phyloP scores from a whole-genome alignment of 1,140 invertebrate species.

The Atta texana region DNA sequence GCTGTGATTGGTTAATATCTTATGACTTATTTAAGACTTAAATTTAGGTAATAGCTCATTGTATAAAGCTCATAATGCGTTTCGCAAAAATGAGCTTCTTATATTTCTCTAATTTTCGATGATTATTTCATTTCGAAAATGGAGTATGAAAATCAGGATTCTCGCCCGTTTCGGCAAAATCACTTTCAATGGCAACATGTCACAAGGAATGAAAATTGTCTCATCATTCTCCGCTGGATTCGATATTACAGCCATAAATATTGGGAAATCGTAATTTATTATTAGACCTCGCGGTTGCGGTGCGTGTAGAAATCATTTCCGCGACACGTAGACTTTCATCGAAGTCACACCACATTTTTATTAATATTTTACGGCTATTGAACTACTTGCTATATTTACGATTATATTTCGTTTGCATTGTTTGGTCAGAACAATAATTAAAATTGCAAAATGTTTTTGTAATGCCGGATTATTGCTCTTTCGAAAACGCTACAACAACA shows the following conservation, averaged over 20 bases:
- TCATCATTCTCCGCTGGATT: background rate
- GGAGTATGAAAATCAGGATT: background rate
- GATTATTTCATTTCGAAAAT: background rate
- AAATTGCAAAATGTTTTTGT: conserved; percentile 14
- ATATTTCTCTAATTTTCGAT: background rate
- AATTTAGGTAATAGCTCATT: too few relatives aligned
- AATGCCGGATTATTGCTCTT: background rate
- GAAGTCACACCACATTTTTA: background rate
- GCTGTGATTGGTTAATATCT: too few relatives aligned
- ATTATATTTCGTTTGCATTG: background rate
- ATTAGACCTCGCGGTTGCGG: background rate
- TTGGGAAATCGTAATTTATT: background rate
- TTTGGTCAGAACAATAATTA: conserved; percentile 1
- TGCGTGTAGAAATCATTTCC: background rate
- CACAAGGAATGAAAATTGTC: background rate
- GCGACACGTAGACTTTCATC: background rate
- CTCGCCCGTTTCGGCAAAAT: background rate
- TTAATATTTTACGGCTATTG: background rate
- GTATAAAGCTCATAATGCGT: too few relatives aligned
- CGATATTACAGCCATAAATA: background rate
- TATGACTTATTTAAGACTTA: too few relatives aligned
- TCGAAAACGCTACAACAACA: background rate
- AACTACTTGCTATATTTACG: background rate
- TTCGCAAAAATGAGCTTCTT: too few relatives aligned
- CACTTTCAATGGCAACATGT: background rate